Evolutionary conservation across 2,797 vertebrate genomes (phyloP), one percentile per base, ranked within the genome.

Genomic region (Coreius guichenoti): DNA sequence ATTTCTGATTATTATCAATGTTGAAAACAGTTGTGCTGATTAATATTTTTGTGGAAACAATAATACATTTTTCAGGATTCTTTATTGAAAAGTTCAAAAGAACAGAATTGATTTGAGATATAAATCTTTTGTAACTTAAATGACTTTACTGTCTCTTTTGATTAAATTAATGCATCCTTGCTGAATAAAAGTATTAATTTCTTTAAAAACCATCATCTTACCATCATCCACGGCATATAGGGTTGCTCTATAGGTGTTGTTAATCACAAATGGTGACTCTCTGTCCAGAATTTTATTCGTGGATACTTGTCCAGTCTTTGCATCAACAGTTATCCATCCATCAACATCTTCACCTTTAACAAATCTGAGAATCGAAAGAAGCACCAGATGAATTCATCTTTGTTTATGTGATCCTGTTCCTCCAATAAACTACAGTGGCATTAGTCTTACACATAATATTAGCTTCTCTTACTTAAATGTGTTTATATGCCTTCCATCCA

Each of bases 201-300:
- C 9, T n/a, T 26, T 58, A 58, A n/a, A n/a, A 58, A n/a, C 3
- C 23, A 26, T 58, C n/a, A 26, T 61, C 92, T 88, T 83, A 93
- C 93, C 93, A 33, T 92, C 81, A 87, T 93, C 91, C 74, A 92
- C 74, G 21, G 91, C 92, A 69, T 89, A 81, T 29, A 92, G 2
- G 13, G 81, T 85, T 39, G 89, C 89, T 12, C 26, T 86, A 72
- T 93, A 93, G 39, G 87, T 87, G 45, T 68, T 88, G 45, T 90
- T 88, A 8, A 4, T 83, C 26, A 92, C 88, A 84, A 76, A 74
- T 3, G 85, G 49, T 4, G 92, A 92, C 83, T 93, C 93, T 89
- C 92, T 88, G 77, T 93, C 93, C 84, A 93, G 23, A 29, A 80
- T 23, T n/a, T 82, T 76, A 16, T 78, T 81, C 5, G 88, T 87